Evolutionary conservation across 2,888 invertebrate genomes (phyloP).

Genomic region (Habrosyne pyritoides): DNA sequence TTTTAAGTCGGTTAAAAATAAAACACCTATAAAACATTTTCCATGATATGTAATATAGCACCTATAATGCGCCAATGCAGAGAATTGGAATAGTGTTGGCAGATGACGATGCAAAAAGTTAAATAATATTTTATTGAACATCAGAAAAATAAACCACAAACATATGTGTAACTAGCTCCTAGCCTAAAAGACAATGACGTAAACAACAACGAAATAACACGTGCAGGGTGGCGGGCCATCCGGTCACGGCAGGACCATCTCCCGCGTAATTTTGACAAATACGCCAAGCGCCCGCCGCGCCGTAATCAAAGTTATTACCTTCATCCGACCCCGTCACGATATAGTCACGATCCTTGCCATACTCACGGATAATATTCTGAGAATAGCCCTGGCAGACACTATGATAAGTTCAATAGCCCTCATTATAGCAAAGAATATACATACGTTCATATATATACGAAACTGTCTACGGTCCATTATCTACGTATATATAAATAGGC

Average conservation of each 20-base stretch:
- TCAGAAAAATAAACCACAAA: too few relatives aligned
- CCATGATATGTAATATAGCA: too few relatives aligned
- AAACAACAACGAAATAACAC: conserved; percentile 31
- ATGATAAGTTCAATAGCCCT: conserved; percentile 1
- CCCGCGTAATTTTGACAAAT: conserved; percentile 52
- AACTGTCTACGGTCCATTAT: not conserved
- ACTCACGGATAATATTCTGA: conserved; percentile 1
- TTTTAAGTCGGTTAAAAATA: too few relatives aligned
- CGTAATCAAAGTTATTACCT: conserved; percentile 45
- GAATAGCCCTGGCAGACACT: not conserved
- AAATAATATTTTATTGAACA: too few relatives aligned
- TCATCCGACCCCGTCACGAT: conserved; percentile 17
- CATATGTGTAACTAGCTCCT: too few relatives aligned
- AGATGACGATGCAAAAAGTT: too few relatives aligned
- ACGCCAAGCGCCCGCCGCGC: conserved; percentile 24
- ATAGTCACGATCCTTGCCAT: conserved; percentile 24
- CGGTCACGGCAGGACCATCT: conserved; percentile 32
- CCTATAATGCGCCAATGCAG: too few relatives aligned
- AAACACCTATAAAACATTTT: too few relatives aligned
- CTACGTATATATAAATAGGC: too few relatives aligned
- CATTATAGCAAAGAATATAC: not conserved
- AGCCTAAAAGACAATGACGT: conserved; percentile 25
- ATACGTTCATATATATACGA: not conserved
- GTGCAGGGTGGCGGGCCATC: conserved; percentile 20
- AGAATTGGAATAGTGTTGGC: too few relatives aligned